A percentile compares a stretch with the other conserved stretches of the same genome.
phyloP scores from a whole-genome alignment of 30 jellyfish, hydroid and myxozoan genomes.

The Chrysaora quinquecirrha region DNA sequence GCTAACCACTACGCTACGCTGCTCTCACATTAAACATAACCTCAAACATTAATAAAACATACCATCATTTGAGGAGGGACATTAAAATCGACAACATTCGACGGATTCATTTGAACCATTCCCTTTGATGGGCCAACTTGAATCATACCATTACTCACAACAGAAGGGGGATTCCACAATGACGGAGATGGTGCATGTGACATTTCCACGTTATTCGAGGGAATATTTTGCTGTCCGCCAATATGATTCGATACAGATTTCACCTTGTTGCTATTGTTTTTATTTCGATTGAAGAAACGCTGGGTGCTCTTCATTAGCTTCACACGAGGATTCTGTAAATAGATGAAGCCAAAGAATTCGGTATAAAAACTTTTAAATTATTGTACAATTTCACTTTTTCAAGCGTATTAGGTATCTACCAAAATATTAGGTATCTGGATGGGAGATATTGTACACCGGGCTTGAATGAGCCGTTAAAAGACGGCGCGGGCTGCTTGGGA shows the following conservation, averaged over 20 bases:
- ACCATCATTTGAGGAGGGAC: constrained; percentile 81
- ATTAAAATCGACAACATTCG: constrained; percentile 34
- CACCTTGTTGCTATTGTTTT: constrained; percentile 21
- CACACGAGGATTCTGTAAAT: constrained; percentile 83
- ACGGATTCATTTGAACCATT: constrained; percentile 29
- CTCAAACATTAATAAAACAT: too few relatives aligned
- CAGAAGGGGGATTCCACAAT: constrained; percentile 63
- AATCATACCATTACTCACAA: constrained; percentile 42
- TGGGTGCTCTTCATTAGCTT: constrained; percentile 87
- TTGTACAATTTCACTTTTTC: too few relatives aligned
- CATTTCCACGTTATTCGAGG: constrained; percentile 42
- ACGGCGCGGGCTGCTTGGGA: too few relatives aligned
- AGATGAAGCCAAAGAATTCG: not conserved
- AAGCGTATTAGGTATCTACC: too few relatives aligned
- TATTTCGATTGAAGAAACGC: constrained; percentile 63
- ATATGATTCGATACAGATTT: constrained; percentile 12
- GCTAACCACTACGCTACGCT: too few relatives aligned
- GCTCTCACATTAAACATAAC: too few relatives aligned
- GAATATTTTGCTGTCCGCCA: constrained; percentile 3
- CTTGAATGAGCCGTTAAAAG: too few relatives aligned
- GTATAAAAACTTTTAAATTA: too few relatives aligned
- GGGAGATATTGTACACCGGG: too few relatives aligned
- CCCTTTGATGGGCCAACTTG: constrained; percentile 45
- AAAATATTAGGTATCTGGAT: too few relatives aligned
- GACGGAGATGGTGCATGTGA: constrained; percentile 40